A percentile compares a stretch with the other conserved stretches of the same genome.
Evolutionary conservation across 2,797 vertebrate species (phyloP).

Genomic region (Syndactyla subalaris): DNA sequence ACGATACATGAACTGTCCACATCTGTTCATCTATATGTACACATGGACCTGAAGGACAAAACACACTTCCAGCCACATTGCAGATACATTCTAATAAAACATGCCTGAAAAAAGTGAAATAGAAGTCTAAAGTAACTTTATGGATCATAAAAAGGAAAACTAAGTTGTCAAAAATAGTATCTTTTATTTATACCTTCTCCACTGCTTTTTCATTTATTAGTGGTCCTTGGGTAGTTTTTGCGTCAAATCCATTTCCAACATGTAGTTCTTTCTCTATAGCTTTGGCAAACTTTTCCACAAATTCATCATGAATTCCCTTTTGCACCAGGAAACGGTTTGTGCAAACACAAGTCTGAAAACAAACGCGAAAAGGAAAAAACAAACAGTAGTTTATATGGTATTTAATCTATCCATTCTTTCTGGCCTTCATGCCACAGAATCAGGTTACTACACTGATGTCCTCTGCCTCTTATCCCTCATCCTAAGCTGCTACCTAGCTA

Average conservation of each 20-base stretch:
- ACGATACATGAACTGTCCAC: neutral
- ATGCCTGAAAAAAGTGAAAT: neutral
- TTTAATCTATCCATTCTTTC: neutral
- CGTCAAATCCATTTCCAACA: constrained; percentile 88
- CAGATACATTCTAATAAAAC: neutral
- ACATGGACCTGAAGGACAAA: neutral
- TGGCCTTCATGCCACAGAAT: neutral
- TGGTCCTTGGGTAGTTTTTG: constrained; percentile 90
- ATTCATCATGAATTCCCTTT: constrained; percentile 86
- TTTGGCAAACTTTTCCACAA: constrained; percentile 84
- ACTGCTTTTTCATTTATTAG: constrained; percentile 91
- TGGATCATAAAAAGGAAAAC: neutral
- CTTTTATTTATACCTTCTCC: constrained; percentile 86
- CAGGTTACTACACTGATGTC: neutral
- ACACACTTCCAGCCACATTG: neutral
- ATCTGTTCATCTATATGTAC: neutral
- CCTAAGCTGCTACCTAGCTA: neutral
- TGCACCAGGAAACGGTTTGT: constrained; percentile 95
- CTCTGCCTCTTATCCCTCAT: neutral
- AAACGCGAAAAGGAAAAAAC: neutral
- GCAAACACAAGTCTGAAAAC: constrained; percentile 90
- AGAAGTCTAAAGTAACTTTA: neutral
- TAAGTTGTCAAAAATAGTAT: neutral
- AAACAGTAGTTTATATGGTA: neutral
- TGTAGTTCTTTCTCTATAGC: constrained; percentile 85